phyloP scores from a whole-genome alignment of 2,888 invertebrate species.

The Cenopis cana region DNA sequence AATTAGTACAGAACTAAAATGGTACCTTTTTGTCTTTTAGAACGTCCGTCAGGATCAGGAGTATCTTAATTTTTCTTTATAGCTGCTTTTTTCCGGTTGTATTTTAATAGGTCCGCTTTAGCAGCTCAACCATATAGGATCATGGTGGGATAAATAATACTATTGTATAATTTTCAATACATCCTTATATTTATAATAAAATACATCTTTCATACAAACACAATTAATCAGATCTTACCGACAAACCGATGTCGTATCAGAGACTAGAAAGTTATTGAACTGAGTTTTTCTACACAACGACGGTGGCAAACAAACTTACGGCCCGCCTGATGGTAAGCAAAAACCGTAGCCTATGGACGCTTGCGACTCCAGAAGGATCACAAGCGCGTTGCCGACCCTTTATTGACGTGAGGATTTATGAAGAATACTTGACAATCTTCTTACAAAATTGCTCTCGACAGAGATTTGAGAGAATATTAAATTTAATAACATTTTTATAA shows the following conservation, averaged over 20 bases:
- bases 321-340: too few relatives aligned
- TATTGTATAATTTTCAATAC: conserved; percentile 58
- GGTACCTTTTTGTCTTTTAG: too few relatives aligned
- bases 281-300: conserved; percentile 49
- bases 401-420: conserved; percentile 52
- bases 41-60: too few relatives aligned
- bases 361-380: too few relatives aligned
- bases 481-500: conserved; percentile 45
- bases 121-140: too few relatives aligned
- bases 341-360: too few relatives aligned
- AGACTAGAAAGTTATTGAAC: conserved; percentile 81
- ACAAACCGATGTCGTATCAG: conserved; percentile 72
- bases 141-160: conserved; percentile 19
- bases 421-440: conserved; percentile 37
- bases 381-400: too few relatives aligned
- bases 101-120: too few relatives aligned
- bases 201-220: conserved; percentile 74
- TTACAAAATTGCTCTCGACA: not conserved
- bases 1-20: too few relatives aligned
- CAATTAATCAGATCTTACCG: conserved; percentile 68
- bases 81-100: too few relatives aligned
- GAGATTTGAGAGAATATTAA: conserved; percentile 43
- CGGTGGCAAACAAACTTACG: too few relatives aligned
- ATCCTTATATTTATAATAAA: conserved; percentile 67
- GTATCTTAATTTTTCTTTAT: too few relatives aligned